phyloP scores from a whole-genome alignment of 2,797 vertebrate genomes.

The Cheirogaleus major region DNA sequence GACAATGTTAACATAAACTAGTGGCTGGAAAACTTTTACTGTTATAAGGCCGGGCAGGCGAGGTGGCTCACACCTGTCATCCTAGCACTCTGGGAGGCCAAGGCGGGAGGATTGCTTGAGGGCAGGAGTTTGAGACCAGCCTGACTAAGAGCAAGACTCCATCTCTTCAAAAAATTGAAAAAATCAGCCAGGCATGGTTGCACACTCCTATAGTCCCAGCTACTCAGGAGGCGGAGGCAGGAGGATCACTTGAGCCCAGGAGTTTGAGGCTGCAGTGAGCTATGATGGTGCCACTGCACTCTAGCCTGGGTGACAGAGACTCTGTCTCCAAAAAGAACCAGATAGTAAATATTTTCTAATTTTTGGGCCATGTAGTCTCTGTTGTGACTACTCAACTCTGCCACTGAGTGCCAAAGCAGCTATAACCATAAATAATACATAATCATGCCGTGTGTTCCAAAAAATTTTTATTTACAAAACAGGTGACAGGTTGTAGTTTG shows the following conservation, averaged over 20 bases:
- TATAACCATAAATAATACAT: not conserved
- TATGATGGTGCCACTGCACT: not conserved
- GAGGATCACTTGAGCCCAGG: not conserved
- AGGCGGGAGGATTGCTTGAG: too few species aligned
- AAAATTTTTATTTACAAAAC: not conserved
- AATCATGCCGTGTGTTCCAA: not conserved
- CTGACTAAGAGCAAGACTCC: too few species aligned
- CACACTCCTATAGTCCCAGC: not conserved
- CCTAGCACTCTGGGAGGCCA: not conserved
- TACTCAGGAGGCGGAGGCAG: not conserved
- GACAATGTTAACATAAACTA: not conserved
- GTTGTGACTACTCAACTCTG: not conserved
- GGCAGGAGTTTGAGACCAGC: too few species aligned
- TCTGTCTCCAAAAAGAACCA: not conserved
- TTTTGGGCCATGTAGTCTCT: not conserved
- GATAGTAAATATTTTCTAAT: not conserved
- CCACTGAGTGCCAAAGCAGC: not conserved
- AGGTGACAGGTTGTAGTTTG: not conserved
- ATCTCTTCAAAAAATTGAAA: too few species aligned
- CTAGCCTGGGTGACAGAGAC: not conserved
- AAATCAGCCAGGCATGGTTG: not conserved
- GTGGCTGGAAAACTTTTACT: not conserved
- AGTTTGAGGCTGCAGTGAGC: not conserved
- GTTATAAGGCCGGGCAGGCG: not conserved
- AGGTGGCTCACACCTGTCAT: not conserved